These are phyloP conservation scores for Hoplodrina ambigua DNA, from an alignment of 2,888 invertebrate species.

Conservation along the genomic window DNA sequence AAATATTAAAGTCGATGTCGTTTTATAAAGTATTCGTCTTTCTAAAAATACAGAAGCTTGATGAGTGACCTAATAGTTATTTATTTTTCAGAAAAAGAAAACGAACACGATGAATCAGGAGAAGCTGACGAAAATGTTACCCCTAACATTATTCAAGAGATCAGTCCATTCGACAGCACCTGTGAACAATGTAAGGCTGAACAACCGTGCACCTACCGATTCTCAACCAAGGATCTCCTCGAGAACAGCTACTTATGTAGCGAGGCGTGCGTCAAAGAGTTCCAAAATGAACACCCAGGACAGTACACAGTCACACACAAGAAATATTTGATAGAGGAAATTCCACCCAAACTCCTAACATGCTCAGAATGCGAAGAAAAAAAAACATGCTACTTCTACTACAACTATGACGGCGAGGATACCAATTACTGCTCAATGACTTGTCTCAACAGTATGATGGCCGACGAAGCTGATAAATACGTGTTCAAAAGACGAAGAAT, in stretches of 20 bases:
- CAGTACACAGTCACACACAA: conserved; percentile 76
- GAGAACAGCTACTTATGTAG: conserved; percentile 84
- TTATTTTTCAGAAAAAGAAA: conserved; percentile 84
- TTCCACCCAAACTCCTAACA: conserved; percentile 71
- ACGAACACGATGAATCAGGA: conserved; percentile 85
- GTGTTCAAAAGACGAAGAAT: conserved; percentile 88
- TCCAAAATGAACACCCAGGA: conserved; percentile 80
- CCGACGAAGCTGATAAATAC: conserved; percentile 89
- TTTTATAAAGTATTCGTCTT: neutral
- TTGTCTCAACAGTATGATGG: conserved; percentile 89
- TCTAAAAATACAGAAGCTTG: neutral
- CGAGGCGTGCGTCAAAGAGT: conserved; percentile 85
- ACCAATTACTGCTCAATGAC: conserved; percentile 89
- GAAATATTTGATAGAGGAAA: conserved; percentile 85
- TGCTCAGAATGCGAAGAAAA: conserved; percentile 86
- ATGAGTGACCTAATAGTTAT: neutral
- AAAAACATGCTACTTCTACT: conserved; percentile 85
- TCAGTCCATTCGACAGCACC: conserved; percentile 75
- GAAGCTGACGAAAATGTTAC: conserved; percentile 76
- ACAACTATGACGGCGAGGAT: conserved; percentile 84
- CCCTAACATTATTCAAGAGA: conserved; percentile 83
- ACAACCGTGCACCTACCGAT: conserved; percentile 78
- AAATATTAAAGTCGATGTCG: no score
- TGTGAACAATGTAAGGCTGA: conserved; percentile 85
- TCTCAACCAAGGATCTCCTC: conserved; percentile 71